Evolutionary conservation across 2,888 invertebrate genomes (phyloP).

Genomic region (Mesorhabditis sp.): DNA sequence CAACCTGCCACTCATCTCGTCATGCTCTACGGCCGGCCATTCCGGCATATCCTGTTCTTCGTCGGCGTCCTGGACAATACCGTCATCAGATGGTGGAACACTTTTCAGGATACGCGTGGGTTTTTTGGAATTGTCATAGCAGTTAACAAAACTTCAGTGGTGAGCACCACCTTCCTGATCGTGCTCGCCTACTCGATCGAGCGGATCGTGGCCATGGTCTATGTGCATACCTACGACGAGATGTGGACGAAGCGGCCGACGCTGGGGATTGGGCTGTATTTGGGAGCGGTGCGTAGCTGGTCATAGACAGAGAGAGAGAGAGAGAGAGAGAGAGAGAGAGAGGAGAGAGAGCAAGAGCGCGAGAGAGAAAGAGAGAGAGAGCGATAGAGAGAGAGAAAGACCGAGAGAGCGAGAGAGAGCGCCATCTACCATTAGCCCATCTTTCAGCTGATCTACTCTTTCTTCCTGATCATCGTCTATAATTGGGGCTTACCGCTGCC

Average conservation of each 20-base stretch:
- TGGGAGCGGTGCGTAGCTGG: neutral
- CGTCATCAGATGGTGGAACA: neutral
- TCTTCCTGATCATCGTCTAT: neutral
- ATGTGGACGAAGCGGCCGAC: constrained; percentile 5
- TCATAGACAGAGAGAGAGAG: neutral
- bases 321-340: too few relatives aligned
- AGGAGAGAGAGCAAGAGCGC: too few relatives aligned
- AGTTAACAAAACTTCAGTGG: neutral
- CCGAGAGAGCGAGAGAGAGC: too few relatives aligned
- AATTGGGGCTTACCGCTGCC: neutral
- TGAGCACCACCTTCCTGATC: constrained; percentile 4
- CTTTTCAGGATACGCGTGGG: neutral
- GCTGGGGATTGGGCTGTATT: neutral
- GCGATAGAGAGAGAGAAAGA: too few relatives aligned
- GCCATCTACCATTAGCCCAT: neutral
- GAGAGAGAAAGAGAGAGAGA: too few relatives aligned
- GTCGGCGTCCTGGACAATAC: neutral
- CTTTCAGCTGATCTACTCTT: neutral
- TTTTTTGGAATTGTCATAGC: neutral
- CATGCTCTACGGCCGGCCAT: neutral
- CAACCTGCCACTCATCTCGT: neutral
- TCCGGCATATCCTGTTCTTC: neutral
- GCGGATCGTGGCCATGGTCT: neutral
- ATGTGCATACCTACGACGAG: neutral
- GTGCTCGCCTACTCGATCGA: neutral